A percentile compares a stretch with the other conserved stretches of the same genome.
Evolutionary conservation across 2,113 vertebrate genomes (phyloP).

Genomic region (Esox niger): DNA sequence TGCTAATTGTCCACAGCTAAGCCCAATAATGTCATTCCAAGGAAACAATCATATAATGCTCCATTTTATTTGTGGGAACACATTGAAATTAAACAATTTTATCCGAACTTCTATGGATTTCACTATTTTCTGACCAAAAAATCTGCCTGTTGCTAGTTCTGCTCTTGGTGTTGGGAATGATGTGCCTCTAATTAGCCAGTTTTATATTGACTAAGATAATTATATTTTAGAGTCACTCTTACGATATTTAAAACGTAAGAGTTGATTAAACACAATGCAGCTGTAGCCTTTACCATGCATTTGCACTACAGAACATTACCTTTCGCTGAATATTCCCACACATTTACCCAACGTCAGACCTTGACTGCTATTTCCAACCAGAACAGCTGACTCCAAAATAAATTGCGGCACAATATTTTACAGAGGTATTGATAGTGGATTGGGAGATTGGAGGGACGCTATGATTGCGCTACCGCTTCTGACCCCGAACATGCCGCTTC

Average conservation of each 20-base stretch:
- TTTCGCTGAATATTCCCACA: conserved; percentile 49
- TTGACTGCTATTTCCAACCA: conserved; percentile 58
- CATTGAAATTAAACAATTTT: no score
- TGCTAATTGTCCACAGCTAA: no score
- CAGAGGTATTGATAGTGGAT: conserved; percentile 50
- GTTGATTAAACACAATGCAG: background rate
- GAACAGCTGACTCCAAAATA: conserved; percentile 55
- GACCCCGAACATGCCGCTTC: conserved; percentile 60
- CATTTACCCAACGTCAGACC: conserved; percentile 64
- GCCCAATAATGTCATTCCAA: no score
- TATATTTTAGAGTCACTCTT: background rate
- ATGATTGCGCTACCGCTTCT: conserved; percentile 55
- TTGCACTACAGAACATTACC: no score
- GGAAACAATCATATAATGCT: no score
- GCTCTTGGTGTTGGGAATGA: no score
- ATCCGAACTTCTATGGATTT: no score
- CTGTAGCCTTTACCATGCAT: no score
- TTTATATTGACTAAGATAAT: background rate
- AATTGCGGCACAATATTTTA: background rate
- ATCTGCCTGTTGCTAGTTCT: no score
- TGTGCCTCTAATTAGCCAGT: background rate
- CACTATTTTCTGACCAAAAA: no score
- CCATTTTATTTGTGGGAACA: no score
- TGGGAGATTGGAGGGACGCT: conserved; percentile 49
- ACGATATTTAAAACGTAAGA: background rate